Evolutionary conservation across 2,797 vertebrate species (phyloP), one percentile per base, ranked within the genome.

Genomic region (Pyrocephalus nanus): DNA sequence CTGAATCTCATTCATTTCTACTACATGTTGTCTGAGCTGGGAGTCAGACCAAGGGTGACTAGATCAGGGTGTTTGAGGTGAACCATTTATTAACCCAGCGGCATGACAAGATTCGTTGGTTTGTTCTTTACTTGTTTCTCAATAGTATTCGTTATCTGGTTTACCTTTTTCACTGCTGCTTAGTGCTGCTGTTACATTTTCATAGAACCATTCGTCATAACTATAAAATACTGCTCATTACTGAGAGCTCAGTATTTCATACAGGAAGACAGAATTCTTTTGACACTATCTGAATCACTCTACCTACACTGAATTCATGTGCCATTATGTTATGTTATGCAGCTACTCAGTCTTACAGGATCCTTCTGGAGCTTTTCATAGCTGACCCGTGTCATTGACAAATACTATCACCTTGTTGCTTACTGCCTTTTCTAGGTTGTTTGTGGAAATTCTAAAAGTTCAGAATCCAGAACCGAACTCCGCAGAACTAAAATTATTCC

Each of bases 251-350:
- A 77, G 10, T 48, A 70, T 55, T 66, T 62, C 78, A 58, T 5
- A 50, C 0, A 6, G 48, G 12, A 88, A 84, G 15, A n/a, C 2
- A 64, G 27, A 27, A n/a, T 71, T 74, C 81, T 48, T 69, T 55
- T 40, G 36, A 55, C 0, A 8, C 27, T 66, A 43, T 7, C 43
- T 61, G 42, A 78, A 67, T 54, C 25, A n/a, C 54, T 55, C 38
- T 21, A 51, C 40, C 40, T 38, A 60, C 54, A 55, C 48, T 38
- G 30, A 81, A 71, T 17, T 70, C 57, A n/a, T 4, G 4, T 47
- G 22, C 15, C 42, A 61, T 21, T 21, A 54, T 0, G 0, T 27
- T 66, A 15, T 10, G 71, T 17, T 38, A 67, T 7, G 25, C 45
- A 71, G 32, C 43, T 25, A 71, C 12, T 75, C 36, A 15, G 22